Conservation (phyloP, 2,888 invertebrate genomes). For the Acleris holmiana region DNA sequence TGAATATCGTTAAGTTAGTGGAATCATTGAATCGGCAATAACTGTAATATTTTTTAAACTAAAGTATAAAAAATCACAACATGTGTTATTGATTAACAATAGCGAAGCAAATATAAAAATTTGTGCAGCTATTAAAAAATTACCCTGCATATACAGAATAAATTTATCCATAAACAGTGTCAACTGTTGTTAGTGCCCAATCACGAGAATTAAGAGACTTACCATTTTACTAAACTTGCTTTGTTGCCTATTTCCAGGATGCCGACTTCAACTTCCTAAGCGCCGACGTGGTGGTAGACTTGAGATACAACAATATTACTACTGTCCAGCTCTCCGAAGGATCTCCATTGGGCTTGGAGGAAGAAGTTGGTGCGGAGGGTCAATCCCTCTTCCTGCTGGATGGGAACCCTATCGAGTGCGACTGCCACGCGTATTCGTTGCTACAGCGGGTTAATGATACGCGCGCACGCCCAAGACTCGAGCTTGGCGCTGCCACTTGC, state of each 20-base stretch:
- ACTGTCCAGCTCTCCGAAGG: constrained; percentile 12
- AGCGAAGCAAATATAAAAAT: too few relatives aligned
- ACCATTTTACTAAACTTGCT: too few relatives aligned
- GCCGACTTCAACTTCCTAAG: constrained; percentile 24
- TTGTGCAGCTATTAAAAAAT: too few relatives aligned
- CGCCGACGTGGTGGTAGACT: constrained; percentile 13
- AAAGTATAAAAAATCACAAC: too few relatives aligned
- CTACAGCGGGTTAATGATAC: constrained; percentile 37
- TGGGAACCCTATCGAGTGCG: constrained; percentile 54
- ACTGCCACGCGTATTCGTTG: constrained; percentile 50
- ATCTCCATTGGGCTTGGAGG: background rate
- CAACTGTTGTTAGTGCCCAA: too few relatives aligned
- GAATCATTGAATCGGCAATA: too few relatives aligned
- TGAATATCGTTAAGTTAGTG: too few relatives aligned
- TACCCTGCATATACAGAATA: too few relatives aligned
- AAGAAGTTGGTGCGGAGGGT: constrained; percentile 7
- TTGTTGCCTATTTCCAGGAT: constrained; percentile 16
- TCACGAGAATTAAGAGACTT: too few relatives aligned
- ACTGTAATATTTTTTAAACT: too few relatives aligned
- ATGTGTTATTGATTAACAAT: too few relatives aligned
- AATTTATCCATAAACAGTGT: too few relatives aligned
- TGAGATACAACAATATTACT: constrained; percentile 23
- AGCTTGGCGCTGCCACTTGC: constrained; percentile 16
- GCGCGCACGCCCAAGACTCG: constrained; percentile 4
- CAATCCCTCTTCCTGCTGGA: constrained; percentile 44